Conservation (phyloP, 2,888 invertebrate genomes). For the Anorthoa munda region DNA sequence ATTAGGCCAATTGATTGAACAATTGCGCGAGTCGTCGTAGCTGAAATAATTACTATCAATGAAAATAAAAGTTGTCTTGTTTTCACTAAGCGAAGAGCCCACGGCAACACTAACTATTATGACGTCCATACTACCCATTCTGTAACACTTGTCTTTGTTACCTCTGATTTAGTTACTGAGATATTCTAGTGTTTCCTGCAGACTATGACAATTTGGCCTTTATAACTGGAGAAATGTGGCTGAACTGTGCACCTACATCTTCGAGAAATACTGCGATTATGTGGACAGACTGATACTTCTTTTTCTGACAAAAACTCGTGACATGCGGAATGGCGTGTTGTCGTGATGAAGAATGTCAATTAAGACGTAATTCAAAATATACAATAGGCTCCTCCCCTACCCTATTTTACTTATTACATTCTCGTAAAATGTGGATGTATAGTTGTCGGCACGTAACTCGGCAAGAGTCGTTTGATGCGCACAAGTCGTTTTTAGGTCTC, state of each 20-base stretch:
- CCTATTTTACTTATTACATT: not conserved
- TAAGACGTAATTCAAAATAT: not conserved
- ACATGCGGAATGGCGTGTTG: too few relatives aligned
- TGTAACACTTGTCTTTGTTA: not conserved
- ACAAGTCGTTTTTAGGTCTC: too few relatives aligned
- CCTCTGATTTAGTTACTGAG: not conserved
- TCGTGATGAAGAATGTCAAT: not conserved
- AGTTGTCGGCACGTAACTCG: too few relatives aligned
- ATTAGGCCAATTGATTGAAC: not conserved
- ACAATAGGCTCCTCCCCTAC: not conserved
- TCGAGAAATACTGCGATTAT: not conserved
- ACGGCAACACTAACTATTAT: not conserved
- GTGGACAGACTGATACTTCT: too few relatives aligned
- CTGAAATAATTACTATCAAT: constrained; percentile 1
- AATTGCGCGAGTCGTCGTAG: not conserved
- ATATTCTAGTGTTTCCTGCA: not conserved
- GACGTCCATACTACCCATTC: not conserved
- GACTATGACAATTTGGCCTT: not conserved
- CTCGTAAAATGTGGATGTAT: not conserved
- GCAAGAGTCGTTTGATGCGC: too few relatives aligned
- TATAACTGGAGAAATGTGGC: not conserved
- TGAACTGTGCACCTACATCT: not conserved
- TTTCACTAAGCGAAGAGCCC: not conserved
- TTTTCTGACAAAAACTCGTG: too few relatives aligned
- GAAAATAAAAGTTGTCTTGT: not conserved